Evolutionary conservation across 2,888 invertebrate genomes (phyloP).

Genomic region (Sarcophaga subvicina): DNA sequence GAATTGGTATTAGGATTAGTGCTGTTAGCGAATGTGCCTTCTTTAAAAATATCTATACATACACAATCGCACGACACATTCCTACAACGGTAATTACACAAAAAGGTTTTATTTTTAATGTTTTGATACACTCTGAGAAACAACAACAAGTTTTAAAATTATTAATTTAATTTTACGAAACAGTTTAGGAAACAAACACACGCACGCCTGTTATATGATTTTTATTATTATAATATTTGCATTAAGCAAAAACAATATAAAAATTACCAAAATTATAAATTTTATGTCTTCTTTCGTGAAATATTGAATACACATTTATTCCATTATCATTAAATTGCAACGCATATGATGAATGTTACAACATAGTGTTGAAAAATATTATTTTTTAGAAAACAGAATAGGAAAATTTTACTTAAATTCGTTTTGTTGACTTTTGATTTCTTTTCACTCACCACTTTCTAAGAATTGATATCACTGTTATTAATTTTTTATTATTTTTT

Average conservation of each 20-base stretch:
- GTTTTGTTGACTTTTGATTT: constrained; percentile 12
- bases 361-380: too few species aligned
- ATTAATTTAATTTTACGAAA: not conserved
- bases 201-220: not conserved
- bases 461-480: not conserved
- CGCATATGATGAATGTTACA: not conserved
- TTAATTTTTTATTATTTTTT: not conserved
- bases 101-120: not conserved
- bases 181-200: not conserved
- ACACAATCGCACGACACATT: not conserved
- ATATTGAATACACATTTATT: constrained; percentile 23
- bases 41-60: constrained; percentile 34
- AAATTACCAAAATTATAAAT: constrained; percentile 14
- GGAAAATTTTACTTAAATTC: not conserved
- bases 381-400: not conserved
- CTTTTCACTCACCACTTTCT: constrained; percentile 34
- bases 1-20: not conserved
- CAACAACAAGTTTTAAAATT: not conserved
- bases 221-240: too few species aligned
- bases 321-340: not conserved
- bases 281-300: not conserved
- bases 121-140: not conserved
- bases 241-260: not conserved
- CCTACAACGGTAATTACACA: not conserved
- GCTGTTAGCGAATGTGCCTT: constrained; percentile 3